These are phyloP conservation scores for Hyles vespertilio DNA, from an alignment of 1,140 invertebrate genomes.

Conservation along the genomic window DNA sequence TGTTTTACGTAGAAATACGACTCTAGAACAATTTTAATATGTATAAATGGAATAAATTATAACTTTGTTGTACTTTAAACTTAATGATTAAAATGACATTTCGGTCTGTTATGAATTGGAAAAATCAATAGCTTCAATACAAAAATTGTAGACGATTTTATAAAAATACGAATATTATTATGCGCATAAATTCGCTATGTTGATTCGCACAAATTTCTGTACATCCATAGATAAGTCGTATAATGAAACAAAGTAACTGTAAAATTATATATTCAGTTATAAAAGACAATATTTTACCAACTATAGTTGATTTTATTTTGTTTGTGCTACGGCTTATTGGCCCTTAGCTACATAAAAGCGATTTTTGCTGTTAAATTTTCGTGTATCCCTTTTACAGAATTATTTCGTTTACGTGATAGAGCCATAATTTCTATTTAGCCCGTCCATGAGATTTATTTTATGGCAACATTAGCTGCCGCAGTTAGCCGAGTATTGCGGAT, in stretches of 20 bases:
- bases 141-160: too few species aligned
- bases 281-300: slow-evolving; percentile 20
- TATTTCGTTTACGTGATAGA: neutral
- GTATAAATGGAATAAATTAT: too few species aligned
- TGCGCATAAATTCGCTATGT: too few species aligned
- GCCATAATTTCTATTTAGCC: slow-evolving; percentile 18
- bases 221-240: slow-evolving; percentile 9
- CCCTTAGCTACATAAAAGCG: neutral
- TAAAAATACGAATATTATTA: too few species aligned
- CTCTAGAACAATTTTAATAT: too few species aligned
- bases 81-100: too few species aligned
- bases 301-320: neutral
- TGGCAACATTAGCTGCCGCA: slow-evolving; percentile 22
- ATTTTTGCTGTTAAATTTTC: neutral
- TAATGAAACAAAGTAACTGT: neutral
- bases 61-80: too few species aligned
- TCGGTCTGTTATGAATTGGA: too few species aligned
- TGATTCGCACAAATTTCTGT: slow-evolving; percentile 24
- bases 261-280: slow-evolving; percentile 9
- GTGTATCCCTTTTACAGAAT: neutral
- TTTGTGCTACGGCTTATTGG: slow-evolving; percentile 6
- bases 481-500: too few species aligned
- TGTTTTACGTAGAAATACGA: too few species aligned
- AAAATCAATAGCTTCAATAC: too few species aligned
- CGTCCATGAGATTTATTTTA: slow-evolving; percentile 27